Evolutionary conservation across 2,797 vertebrate genomes (phyloP), one percentile per base, ranked within the genome.

Genomic region (Lagocephalus sceleratus): DNA sequence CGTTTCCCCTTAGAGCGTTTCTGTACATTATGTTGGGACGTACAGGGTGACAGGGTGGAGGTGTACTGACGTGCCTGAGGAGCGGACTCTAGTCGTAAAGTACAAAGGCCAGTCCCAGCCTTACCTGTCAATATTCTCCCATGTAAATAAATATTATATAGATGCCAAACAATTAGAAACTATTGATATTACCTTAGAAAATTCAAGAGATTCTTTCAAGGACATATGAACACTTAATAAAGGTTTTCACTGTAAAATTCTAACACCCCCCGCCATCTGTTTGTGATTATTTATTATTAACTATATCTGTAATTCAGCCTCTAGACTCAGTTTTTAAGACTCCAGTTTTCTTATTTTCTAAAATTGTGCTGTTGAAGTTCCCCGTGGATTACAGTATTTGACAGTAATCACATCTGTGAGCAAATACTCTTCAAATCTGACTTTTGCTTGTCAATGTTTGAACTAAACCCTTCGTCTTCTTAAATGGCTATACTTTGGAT

Each of bases 161-260:
- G 70, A 80, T 86, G 81, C 68, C 71, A 80, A 81, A 76, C 69
- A 62, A 68, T 79, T 73, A 84, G 63, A 42, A 75, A 58, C 61
- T 52, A 64, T 62, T 49, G 60, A 63, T 47, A 39, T 61, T 67
- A 73, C 69, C 53, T 67, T 68, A 73, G 60, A 80, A 38, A 73
- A 77, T 65, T 71, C 38, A 78, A 71, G 63, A 74, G 71, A 70
- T 82, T 85, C 78, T 64, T 83, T 82, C 69, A 74, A 73, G 45
- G 81, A 71, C 78, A 84, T 82, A 86, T 82, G 50, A 83, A 83
- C 68, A 84, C 71, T 85, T 80, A 87, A 88, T 88, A 88, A 88
- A 90, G 81, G 63, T 88, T 88, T 90, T 90, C 87, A 90, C 81
- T 84, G 79, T 86, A 82, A 66, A 73, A 57, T 1, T 8, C 25